These are phyloP conservation scores for Heloderma charlesbogerti DNA, from an alignment of 2,113 vertebrate genomes.

Conservation along the genomic window DNA sequence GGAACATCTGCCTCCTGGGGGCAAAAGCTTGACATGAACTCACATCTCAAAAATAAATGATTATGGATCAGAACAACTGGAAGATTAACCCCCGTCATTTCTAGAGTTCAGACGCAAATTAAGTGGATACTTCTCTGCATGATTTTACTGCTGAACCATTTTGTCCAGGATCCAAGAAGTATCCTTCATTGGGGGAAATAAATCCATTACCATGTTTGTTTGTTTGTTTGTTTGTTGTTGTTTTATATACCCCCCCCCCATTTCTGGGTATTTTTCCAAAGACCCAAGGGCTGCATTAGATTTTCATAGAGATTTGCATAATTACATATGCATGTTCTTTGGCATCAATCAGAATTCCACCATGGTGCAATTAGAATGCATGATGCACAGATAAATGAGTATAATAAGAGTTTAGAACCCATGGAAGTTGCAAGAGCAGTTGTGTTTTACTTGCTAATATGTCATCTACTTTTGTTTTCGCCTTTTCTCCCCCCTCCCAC, in stretches of 20 bases:
- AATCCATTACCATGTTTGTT: background rate
- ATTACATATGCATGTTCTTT: background rate
- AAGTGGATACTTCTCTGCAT: background rate
- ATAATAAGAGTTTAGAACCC: background rate
- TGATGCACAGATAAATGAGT: background rate
- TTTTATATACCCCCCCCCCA: no score
- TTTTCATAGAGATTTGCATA: accelerated
- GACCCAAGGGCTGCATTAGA: background rate
- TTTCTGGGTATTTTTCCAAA: background rate
- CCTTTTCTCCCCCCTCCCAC: background rate
- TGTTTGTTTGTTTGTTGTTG: no score
- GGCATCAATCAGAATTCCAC: background rate
- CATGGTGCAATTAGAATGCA: background rate
- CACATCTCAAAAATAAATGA: background rate
- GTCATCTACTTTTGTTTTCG: background rate
- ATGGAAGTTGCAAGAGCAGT: background rate
- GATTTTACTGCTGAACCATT: background rate
- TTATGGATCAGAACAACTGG: background rate
- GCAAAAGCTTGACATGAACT: background rate
- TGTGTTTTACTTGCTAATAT: background rate
- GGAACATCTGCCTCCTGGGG: background rate
- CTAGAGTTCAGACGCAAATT: background rate
- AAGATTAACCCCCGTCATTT: background rate
- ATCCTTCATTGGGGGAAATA: background rate
- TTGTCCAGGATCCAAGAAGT: background rate